Evolutionary conservation across 2,888 invertebrate species (phyloP).

Genomic region (Lycocerus yunnanus): DNA sequence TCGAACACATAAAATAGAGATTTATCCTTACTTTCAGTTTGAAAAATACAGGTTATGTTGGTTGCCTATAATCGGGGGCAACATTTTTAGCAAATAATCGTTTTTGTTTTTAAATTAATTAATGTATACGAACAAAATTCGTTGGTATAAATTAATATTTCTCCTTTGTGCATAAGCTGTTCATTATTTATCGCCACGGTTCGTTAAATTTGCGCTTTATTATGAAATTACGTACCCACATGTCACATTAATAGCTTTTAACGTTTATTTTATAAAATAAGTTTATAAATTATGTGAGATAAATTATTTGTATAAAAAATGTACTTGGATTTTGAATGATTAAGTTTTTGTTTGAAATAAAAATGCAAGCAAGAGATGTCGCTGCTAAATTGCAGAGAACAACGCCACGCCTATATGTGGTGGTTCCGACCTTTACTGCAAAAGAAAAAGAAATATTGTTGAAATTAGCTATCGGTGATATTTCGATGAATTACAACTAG

Average conservation of each 20-base stretch:
- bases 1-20: too few species aligned
- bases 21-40: too few species aligned
- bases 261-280: background rate
- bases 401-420: constrained; percentile 24
- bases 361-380: constrained; percentile 10
- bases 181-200: background rate
- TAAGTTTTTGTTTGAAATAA: background rate
- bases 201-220: background rate
- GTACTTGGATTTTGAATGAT: background rate
- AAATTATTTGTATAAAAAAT: background rate
- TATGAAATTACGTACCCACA: background rate
- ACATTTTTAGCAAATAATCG: too few species aligned
- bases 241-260: background rate
- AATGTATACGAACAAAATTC: background rate
- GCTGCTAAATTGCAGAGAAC: constrained; percentile 6
- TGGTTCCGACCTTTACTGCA: constrained; percentile 21
- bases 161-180: background rate
- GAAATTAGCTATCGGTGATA: constrained; percentile 8
- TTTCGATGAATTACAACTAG: constrained; percentile 6
- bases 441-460: constrained; percentile 11
- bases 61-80: background rate
- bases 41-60: background rate
- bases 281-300: background rate
- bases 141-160: background rate
- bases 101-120: too few species aligned